Percentiles rank a stretch among this genome's conserved stretches.
phyloP scores from a whole-genome alignment of 2,797 vertebrate species.

The Delichon dasypus region DNA sequence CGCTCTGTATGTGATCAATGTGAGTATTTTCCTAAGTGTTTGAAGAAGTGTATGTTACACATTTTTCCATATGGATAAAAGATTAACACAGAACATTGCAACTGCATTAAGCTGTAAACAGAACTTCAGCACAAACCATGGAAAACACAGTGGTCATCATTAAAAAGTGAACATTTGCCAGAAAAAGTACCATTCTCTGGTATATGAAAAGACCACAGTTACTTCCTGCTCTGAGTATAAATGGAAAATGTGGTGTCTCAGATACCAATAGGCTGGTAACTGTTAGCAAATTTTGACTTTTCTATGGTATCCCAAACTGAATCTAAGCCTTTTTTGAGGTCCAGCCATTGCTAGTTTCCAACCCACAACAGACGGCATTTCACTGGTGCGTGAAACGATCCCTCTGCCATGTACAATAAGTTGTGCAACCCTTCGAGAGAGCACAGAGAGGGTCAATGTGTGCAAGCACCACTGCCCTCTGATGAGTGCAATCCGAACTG shows the following conservation, averaged over 20 bases:
- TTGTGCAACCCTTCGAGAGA: neutral
- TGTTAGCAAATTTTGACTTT: conserved; percentile 48
- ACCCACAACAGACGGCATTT: conserved; percentile 19
- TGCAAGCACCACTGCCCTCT: conserved; percentile 19
- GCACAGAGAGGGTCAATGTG: neutral
- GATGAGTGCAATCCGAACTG: neutral
- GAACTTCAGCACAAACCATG: conserved; percentile 14
- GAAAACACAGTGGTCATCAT: conserved; percentile 25
- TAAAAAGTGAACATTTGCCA: conserved; percentile 24
- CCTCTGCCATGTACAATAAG: neutral
- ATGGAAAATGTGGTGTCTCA: conserved; percentile 47
- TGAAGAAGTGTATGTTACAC: neutral
- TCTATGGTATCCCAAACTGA: conserved; percentile 9
- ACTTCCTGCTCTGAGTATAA: conserved; percentile 46
- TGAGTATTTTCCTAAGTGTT: neutral
- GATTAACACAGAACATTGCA: neutral
- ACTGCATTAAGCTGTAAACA: neutral
- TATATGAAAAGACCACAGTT: conserved; percentile 32
- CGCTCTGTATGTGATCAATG: neutral
- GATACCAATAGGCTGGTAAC: conserved; percentile 29
- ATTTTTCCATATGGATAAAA: neutral
- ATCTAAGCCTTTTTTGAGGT: conserved; percentile 21
- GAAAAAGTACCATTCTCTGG: neutral
- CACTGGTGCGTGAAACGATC: neutral
- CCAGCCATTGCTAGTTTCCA: conserved; percentile 45